Conservation (phyloP, 1,140 invertebrate species). For the Drosophila mauritiana region DNA sequence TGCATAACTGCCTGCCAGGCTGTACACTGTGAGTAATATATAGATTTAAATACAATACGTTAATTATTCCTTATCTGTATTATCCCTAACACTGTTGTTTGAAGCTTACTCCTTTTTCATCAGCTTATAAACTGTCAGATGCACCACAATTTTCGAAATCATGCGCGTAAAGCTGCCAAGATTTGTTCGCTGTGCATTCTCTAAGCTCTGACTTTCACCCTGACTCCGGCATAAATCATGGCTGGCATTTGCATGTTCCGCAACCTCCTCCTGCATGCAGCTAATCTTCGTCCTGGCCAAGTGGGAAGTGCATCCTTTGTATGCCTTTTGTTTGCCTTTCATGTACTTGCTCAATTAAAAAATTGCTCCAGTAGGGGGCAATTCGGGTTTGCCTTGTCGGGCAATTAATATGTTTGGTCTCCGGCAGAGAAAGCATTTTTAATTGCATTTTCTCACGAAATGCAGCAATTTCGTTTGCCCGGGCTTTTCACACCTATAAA, state of each 20-base stretch:
- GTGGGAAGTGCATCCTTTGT: constrained; percentile 65
- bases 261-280: constrained; percentile 24
- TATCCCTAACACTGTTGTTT: too few species aligned
- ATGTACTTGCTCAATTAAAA: constrained; percentile 79
- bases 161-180: neutral
- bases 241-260: constrained; percentile 74
- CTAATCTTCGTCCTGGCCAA: constrained; percentile 63
- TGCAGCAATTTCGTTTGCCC: constrained; percentile 56
- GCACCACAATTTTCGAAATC: too few species aligned
- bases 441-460: constrained; percentile 76
- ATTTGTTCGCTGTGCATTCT: constrained; percentile 8
- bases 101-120: too few species aligned
- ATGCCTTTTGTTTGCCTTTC: constrained; percentile 68
- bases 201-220: constrained; percentile 21
- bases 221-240: constrained; percentile 72
- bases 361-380: constrained; percentile 51
- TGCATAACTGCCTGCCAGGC: constrained; percentile 68
- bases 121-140: too few species aligned
- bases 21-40: neutral
- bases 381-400: constrained; percentile 56
- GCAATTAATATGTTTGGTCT: constrained; percentile 75
- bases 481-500: constrained; percentile 70
- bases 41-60: too few species aligned
- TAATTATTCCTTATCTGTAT: too few species aligned
- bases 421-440: constrained; percentile 62